Percentiles rank a stretch among this genome's conserved stretches.
These are phyloP conservation scores for Leuciscus waleckii DNA, from an alignment of 2,797 vertebrate genomes.

Conservation along the genomic window DNA sequence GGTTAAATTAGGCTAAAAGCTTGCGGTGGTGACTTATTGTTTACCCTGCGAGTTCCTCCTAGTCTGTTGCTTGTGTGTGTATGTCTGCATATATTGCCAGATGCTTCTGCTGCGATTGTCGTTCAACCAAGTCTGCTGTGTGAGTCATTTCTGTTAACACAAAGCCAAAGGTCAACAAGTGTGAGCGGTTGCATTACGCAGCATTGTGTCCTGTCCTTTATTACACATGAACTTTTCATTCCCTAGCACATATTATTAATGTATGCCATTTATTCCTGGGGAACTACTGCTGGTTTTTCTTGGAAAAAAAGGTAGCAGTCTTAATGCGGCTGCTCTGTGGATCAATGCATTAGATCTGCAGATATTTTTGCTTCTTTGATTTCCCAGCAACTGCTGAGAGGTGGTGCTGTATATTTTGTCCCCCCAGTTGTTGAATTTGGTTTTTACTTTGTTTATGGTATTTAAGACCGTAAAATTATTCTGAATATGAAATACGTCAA, in stretches of 20 bases:
- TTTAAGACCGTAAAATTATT: slow-evolving; percentile 4
- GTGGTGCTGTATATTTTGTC: background rate
- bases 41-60: slow-evolving; percentile 39
- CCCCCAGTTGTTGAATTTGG: background rate
- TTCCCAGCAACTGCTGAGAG: background rate
- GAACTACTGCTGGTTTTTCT: slow-evolving; percentile 30
- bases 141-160: slow-evolving; percentile 61
- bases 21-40: slow-evolving; percentile 52
- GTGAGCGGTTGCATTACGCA: slow-evolving; percentile 61
- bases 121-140: slow-evolving; percentile 23
- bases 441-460: background rate
- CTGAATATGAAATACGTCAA: background rate
- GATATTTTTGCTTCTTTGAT: slow-evolving; percentile 9
- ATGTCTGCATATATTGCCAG: slow-evolving; percentile 42
- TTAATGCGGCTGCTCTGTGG: slow-evolving; percentile 12
- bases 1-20: slow-evolving; percentile 61
- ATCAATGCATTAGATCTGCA: slow-evolving; percentile 19
- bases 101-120: slow-evolving; percentile 49
- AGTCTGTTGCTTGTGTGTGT: slow-evolving; percentile 54
- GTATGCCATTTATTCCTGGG: slow-evolving; percentile 59
- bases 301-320: background rate
- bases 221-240: slow-evolving; percentile 67
- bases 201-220: slow-evolving; percentile 66
- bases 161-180: slow-evolving; percentile 68
- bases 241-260: slow-evolving; percentile 64